Base-by-base conservation (phyloP, 2,888 invertebrate species). In the Eulithis testata region DNA sequence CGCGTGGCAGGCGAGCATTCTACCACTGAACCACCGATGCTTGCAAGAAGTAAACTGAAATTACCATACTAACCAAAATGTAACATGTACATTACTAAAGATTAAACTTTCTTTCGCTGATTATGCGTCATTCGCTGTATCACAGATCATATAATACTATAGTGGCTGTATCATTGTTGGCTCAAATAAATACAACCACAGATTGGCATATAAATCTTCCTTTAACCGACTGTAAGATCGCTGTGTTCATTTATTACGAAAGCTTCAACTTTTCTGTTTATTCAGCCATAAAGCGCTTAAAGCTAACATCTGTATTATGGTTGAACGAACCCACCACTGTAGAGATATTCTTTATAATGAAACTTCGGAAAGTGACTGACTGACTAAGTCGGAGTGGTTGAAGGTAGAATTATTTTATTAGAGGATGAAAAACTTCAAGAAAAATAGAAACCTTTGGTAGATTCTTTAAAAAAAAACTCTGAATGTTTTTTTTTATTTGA, bases 1-100 rank as follows among this genome's bases (percentile, higher is more conserved):
- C 93, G 93, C 93, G 93, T 93, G 93, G 93, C 93, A 93, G 93
- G 93, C 93, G 93, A 93, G 92, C 90, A 90, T 90, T 90, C 90
- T 90, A 90, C 90, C 90, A 90, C 90, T 90, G 90, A 90, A 91
- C 91, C 91, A 65, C 60, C 65, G 65, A 65, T 65, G 60, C 65
- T 57, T 49, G 5, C 11, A 0, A 3, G 2, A 0, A 0, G 2
- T n/a, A 2, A 1, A 2, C 2, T 47, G 14, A 47, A 47, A 7
- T 47, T 47, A 47, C 7, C 47, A 6, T 12, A 31, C 5, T 4
- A 47, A 14, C 3, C 12, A 8, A 47, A 12, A 4, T 44, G 1
- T 1, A 31, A 31, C 31, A 31, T 31, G 31, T n/a, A 45, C 21
- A 21, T 21, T 21, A 21, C 45, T 45, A 12, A 45, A 45, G 12